These are phyloP conservation scores for Polydrusus cervinus DNA, from an alignment of 2,888 invertebrate species.

Conservation along the genomic window DNA sequence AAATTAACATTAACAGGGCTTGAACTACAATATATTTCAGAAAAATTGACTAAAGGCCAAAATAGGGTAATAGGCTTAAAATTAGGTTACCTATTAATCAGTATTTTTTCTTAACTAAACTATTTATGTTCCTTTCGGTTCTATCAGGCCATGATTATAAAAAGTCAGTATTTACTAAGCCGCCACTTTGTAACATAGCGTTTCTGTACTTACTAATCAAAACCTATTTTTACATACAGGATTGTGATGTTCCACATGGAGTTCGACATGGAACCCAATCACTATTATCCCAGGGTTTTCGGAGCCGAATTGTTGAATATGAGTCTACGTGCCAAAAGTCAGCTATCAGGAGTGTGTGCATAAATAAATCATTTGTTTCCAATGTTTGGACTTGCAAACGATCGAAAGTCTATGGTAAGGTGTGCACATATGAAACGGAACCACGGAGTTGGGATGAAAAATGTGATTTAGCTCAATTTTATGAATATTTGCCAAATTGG, in stretches of 20 bases:
- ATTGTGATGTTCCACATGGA: background rate
- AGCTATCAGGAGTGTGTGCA: conserved; percentile 11
- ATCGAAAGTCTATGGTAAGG: background rate
- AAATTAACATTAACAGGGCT: too few relatives aligned
- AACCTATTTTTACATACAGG: conserved; percentile 3
- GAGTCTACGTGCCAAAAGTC: background rate
- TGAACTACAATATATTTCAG: too few relatives aligned
- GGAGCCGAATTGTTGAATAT: conserved; percentile 2
- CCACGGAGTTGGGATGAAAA: conserved; percentile 15
- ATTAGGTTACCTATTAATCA: too few relatives aligned
- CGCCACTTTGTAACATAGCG: background rate
- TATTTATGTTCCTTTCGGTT: too few relatives aligned
- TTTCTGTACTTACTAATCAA: background rate
- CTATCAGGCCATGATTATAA: background rate
- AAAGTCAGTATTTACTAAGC: background rate
- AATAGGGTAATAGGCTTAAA: too few relatives aligned
- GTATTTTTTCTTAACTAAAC: too few relatives aligned
- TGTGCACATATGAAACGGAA: conserved; percentile 24
- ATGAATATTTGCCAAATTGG: conserved; percentile 15
- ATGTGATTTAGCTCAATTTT: conserved; percentile 25
- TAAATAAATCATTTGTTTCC: conserved; percentile 4
- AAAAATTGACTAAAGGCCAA: too few relatives aligned
- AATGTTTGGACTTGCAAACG: background rate
- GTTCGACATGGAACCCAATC: background rate
- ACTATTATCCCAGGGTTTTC: background rate